phyloP scores from a whole-genome alignment of 2,888 invertebrate species.

The Buathra laborator region DNA sequence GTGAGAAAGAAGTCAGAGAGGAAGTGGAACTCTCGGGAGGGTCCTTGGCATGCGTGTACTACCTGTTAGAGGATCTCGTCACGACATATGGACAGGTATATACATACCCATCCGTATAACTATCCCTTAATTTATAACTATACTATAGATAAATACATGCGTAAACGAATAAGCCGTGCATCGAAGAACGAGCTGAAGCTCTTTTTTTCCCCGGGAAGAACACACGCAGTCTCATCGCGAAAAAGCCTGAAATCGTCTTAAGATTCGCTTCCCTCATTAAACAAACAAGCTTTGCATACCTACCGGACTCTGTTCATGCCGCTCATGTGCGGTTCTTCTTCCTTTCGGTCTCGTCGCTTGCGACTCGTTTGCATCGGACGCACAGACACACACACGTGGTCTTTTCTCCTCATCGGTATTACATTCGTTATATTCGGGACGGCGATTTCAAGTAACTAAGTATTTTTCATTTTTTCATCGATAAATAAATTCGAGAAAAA shows the following conservation, averaged over 20 bases:
- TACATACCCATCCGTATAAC: neutral
- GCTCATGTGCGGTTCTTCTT: constrained; percentile 62
- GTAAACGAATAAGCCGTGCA: constrained; percentile 67
- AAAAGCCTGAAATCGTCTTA: constrained; percentile 78
- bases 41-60: constrained; percentile 28
- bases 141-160: neutral
- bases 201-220: constrained; percentile 19
- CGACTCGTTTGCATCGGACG: constrained; percentile 56
- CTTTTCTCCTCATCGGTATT: neutral
- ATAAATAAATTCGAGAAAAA: too few relatives aligned
- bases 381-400: constrained; percentile 7
- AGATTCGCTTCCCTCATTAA: constrained; percentile 86
- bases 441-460: neutral
- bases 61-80: constrained; percentile 18
- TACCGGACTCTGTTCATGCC: constrained; percentile 48
- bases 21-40: constrained; percentile 38
- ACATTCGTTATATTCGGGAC: neutral
- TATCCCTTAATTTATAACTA: constrained; percentile 40
- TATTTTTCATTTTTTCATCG: too few relatives aligned
- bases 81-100: constrained; percentile 69
- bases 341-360: constrained; percentile 45
- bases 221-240: constrained; percentile 67
- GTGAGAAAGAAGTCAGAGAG: constrained; percentile 46
- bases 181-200: constrained; percentile 43
- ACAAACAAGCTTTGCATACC: constrained; percentile 82